Percentiles rank a stretch among this genome's conserved stretches.
Conservation (phyloP, 2,113 vertebrate species). For the Albula goreensis region DNA sequence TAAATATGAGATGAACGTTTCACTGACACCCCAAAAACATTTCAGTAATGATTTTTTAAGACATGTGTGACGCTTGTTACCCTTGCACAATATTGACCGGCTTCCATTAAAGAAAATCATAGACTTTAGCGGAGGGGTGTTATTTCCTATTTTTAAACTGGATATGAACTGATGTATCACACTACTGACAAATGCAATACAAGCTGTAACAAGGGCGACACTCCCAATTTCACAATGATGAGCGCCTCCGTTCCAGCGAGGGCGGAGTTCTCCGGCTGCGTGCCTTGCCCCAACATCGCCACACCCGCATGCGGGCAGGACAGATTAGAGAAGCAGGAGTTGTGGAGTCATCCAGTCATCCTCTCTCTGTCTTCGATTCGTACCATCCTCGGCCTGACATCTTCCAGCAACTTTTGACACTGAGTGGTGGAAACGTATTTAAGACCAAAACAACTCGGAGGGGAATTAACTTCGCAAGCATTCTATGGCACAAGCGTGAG, state of each 20-base stretch:
- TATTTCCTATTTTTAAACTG: no score
- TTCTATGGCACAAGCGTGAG: neutral
- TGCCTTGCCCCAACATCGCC: neutral
- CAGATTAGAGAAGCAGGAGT: neutral
- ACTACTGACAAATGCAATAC: no score
- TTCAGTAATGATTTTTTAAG: no score
- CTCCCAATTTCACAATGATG: neutral
- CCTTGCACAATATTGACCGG: no score
- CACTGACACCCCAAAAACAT: no score
- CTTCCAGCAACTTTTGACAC: neutral
- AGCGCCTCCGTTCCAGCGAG: neutral
- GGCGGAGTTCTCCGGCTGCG: neutral
- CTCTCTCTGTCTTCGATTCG: neutral
- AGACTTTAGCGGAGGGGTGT: no score
- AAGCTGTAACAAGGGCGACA: no score
- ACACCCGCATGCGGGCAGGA: neutral
- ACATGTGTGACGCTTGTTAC: no score
- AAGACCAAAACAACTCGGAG: neutral
- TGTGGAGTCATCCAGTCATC: neutral
- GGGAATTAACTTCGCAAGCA: neutral
- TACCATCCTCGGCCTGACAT: neutral
- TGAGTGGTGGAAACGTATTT: neutral
- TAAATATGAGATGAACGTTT: no score
- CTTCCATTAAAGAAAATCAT: no score
- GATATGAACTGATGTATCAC: no score